Percentiles rank a stretch among this genome's conserved stretches.
Conservation (phyloP, 2,888 invertebrate genomes). For the Muschampia plurimacula region DNA sequence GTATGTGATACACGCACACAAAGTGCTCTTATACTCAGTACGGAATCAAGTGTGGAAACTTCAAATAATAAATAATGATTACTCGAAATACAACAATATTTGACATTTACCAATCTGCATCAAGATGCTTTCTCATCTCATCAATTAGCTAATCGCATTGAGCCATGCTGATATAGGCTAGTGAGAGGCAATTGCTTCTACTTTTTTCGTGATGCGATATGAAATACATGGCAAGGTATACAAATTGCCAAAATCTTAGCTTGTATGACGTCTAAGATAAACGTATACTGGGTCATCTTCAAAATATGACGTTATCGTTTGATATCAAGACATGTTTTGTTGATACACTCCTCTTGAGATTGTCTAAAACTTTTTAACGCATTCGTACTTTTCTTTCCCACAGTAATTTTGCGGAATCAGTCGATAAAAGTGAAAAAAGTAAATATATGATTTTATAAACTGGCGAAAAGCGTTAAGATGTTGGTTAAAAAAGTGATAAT, state of each 20-base stretch:
- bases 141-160: too few species aligned
- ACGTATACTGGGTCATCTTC: conserved; percentile 2
- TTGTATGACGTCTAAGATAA: conserved; percentile 3
- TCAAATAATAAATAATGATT: too few species aligned
- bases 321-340: conserved; percentile 41
- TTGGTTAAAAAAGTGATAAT: conserved; percentile 53
- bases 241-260: not conserved
- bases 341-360: conserved; percentile 43
- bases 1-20: too few species aligned
- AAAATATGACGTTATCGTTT: conserved; percentile 9
- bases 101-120: too few species aligned
- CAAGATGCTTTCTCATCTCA: too few species aligned
- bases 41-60: too few species aligned
- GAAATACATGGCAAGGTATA: too few species aligned
- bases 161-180: too few species aligned
- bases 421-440: not conserved
- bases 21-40: too few species aligned
- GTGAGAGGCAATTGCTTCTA: too few species aligned
- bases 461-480: conserved; percentile 52
- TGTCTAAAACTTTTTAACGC: conserved; percentile 8
- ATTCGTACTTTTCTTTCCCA: conserved; percentile 7
- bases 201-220: too few species aligned
- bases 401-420: not conserved
- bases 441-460: not conserved
- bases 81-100: too few species aligned